These are phyloP conservation scores for Tretioscincus oriximinensis DNA, from an alignment of 2,113 vertebrate species.

Conservation along the genomic window DNA sequence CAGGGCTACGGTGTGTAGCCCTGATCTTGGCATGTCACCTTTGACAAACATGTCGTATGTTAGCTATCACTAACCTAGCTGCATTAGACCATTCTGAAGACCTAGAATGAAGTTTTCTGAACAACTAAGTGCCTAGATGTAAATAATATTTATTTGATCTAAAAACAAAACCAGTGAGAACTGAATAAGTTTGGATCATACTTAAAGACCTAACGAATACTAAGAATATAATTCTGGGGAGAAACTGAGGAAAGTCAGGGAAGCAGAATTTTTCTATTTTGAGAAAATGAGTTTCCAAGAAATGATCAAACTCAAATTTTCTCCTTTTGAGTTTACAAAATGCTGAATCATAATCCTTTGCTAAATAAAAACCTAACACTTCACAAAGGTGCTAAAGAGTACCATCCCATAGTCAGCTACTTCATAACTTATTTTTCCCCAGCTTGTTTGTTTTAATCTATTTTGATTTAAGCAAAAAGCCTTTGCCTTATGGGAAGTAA, in stretches of 20 bases:
- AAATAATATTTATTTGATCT: neutral
- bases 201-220: neutral
- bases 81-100: neutral
- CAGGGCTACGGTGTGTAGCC: no score
- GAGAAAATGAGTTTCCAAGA: neutral
- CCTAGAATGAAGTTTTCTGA: neutral
- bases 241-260: neutral
- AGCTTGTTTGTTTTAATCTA: neutral
- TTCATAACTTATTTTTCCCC: neutral
- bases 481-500: no score
- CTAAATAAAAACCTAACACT: neutral
- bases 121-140: neutral
- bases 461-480: neutral
- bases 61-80: no score
- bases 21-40: no score
- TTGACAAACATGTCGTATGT: no score
- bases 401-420: neutral
- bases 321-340: neutral
- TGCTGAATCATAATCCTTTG: neutral
- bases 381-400: neutral
- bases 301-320: neutral
- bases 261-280: constrained; percentile 9
- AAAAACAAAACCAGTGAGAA: neutral
- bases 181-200: neutral
- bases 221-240: neutral